Evolutionary conservation across 2,113 vertebrate species (phyloP).

Genomic region (Channa maculata): DNA sequence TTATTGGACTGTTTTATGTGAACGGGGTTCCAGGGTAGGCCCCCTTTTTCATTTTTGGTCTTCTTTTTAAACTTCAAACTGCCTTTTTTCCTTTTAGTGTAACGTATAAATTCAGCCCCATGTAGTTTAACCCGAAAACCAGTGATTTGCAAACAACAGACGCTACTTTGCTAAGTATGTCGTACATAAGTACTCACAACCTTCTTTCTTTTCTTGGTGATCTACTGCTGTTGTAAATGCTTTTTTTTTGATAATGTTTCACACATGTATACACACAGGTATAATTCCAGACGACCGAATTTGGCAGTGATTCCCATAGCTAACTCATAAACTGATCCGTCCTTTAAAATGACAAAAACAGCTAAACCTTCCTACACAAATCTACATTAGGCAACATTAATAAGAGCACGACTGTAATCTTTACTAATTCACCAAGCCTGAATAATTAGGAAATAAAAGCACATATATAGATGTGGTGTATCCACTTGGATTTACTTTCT

Average conservation of each 20-base stretch:
- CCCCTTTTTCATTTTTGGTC: not conserved
- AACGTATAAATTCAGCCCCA: not conserved
- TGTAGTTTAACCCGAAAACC: slow-evolving; percentile 26
- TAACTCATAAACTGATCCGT: slow-evolving; percentile 42
- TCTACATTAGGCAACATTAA: not conserved
- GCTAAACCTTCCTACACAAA: not conserved
- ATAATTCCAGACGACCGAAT: not conserved
- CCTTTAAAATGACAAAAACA: slow-evolving; percentile 1
- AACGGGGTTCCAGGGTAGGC: not conserved
- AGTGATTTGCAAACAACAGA: slow-evolving; percentile 9
- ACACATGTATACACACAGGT: not conserved
- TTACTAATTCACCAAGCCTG: not conserved
- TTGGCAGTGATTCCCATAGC: not conserved
- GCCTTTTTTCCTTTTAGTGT: slow-evolving; percentile 13
- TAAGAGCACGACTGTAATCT: not conserved
- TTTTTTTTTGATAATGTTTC: not conserved
- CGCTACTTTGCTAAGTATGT: slow-evolving; percentile 3
- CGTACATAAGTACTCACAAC: not conserved
- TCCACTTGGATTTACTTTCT: not conserved
- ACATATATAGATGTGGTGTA: not conserved
- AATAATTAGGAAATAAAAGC: not conserved
- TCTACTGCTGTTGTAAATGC: slow-evolving; percentile 16
- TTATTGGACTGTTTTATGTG: slow-evolving; percentile 10
- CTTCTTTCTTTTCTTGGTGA: not conserved
- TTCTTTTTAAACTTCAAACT: slow-evolving; percentile 17